Evolutionary conservation across 2,113 vertebrate genomes (phyloP), one percentile per base, ranked within the genome.

Genomic region (Atlantisia rogersi): DNA sequence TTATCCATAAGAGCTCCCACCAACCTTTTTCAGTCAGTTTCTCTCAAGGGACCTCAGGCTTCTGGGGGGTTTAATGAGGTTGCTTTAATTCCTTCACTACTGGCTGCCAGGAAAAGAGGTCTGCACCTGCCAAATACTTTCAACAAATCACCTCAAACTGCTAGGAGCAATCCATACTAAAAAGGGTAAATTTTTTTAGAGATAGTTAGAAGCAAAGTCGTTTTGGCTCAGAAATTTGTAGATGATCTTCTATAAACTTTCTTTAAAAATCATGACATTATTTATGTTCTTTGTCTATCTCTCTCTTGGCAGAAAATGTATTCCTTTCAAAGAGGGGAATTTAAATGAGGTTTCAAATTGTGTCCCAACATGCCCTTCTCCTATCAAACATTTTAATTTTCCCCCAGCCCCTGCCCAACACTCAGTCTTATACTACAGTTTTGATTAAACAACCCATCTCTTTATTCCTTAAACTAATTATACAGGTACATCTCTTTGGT

Each of bases 211-310:
- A 70, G 62, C 0, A 0, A 94, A 90, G 70, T 60, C 46, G 31
- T 69, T 94, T 95, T 95, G 94, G 92, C 90, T 96, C 50, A 22
- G 48, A 78, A 77, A 67, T 69, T 85, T 77, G 9, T 32, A 68
- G 32, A 73, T 64, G 28, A 84, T 92, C 40, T 71, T 71, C 52
- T 64, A 40, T 44, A 76, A 59, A 76, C 4, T 86, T 80, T 77
- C 64, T 91, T 96, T 90, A 62, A 82, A 86, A 90, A 69, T 4
- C 13, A 11, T 82, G 69, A 92, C 70, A 55, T 93, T 89, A 92
- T 94, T 96, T 94, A 95, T 93, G 76, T 14, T 96, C 86, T 73
- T 96, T 73, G 35, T 83, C 73, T 84, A 31, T 52, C 68, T 84
- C 60, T 90, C 77, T 90, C 62, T 65, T 91, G 62, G 71, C 91